Evolutionary conservation across 2,113 vertebrate species (phyloP), one percentile per base, ranked within the genome.

Genomic region (Empidonax alnorum): DNA sequence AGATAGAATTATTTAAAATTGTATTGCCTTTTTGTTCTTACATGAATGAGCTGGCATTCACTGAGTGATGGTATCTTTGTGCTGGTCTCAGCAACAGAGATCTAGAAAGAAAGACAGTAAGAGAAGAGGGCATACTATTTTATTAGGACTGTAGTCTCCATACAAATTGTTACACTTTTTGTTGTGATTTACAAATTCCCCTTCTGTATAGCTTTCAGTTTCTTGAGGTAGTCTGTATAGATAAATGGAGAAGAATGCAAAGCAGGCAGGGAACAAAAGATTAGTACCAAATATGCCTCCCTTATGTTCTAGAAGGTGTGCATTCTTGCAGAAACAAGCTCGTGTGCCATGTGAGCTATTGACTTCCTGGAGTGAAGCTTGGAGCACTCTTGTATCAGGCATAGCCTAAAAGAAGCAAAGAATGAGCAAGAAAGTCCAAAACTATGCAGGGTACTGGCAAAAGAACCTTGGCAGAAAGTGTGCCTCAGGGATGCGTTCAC

Each of bases 361-460:
- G 30, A 23, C n/a, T 47, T 75, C 23, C 12, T 61, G 39, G 15
- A 53, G 25, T 3, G 7, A 7, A 46, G 28, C 14, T 79, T 39
- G 56, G 33, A 80, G 44, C 3, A 18, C 1, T 3, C 23, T 63
- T 0, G 0, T 47, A 56, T 20, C 8, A 31, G 20, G 12, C 6
- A 63, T 23, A n/a, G 17, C 16, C 20, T 52, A n/a, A 63, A 63
- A 84, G 22, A 52, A 47, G 14, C 27, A 53, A 79, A 74, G 37
- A 50, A 22, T 0, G 0, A 58, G 22, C 25, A 15, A 27, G 7
- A 13, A 73, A 73, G 13, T 58, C 47, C 78, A 68, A 74, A 78
- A 39, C 7, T 33, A 28, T 0, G 0, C 0, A 3, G 21, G 3
- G 14, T 72, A 46, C 20, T 33, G 49, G 42, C 33, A 84, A 39